These are phyloP conservation scores for Patella depressa DNA, from an alignment of 2,888 invertebrate species.

Conservation along the genomic window DNA sequence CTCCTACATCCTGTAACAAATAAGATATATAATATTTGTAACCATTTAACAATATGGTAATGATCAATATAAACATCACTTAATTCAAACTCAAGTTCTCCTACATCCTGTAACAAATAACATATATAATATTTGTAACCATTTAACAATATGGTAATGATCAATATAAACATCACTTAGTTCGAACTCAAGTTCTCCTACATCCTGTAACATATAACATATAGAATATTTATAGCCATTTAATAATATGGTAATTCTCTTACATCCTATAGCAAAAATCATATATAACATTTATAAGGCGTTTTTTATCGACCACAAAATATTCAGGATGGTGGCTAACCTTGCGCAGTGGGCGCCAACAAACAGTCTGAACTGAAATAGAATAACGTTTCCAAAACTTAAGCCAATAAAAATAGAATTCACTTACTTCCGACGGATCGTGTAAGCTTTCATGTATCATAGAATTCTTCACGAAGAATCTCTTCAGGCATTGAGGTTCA, in stretches of 20 bases:
- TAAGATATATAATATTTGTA: neutral
- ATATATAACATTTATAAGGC: too few relatives aligned
- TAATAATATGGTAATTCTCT: too few relatives aligned
- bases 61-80: constrained; percentile 37
- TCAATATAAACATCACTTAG: constrained; percentile 39
- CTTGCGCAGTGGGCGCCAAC: neutral
- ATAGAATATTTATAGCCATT: too few relatives aligned
- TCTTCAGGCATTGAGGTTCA: constrained; percentile 25
- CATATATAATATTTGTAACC: too few relatives aligned
- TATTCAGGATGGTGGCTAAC: neutral
- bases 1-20: constrained; percentile 35
- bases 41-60: too few relatives aligned
- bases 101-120: neutral
- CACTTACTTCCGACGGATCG: constrained; percentile 41
- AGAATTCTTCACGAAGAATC: constrained; percentile 41
- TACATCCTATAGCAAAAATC: too few relatives aligned
- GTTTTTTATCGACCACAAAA: neutral
- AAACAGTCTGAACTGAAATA: neutral
- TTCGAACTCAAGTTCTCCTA: constrained; percentile 29
- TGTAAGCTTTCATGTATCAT: constrained; percentile 49
- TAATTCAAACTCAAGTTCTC: constrained; percentile 35
- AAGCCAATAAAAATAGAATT: neutral
- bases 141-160: too few relatives aligned
- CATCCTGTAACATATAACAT: too few relatives aligned
- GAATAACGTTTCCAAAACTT: neutral